phyloP scores from a whole-genome alignment of 2,113 vertebrate genomes.

The Calonectris borealis region DNA sequence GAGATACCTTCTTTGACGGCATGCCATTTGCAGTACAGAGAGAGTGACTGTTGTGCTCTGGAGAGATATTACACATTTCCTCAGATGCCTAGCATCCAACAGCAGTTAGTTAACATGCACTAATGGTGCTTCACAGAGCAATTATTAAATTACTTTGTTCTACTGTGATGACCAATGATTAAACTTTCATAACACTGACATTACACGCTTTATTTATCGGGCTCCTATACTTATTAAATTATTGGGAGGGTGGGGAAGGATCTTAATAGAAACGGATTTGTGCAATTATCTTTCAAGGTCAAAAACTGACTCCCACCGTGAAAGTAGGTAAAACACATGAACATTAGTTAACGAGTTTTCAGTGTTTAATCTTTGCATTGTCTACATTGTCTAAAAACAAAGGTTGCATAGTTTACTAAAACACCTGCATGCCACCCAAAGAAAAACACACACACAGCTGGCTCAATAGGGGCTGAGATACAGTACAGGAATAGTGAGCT shows the following conservation, averaged over 20 bases:
- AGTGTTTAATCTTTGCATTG: not conserved
- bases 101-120: constrained; percentile 7
- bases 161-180: constrained; percentile 32
- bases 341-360: not conserved
- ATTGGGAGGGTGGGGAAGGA: not conserved
- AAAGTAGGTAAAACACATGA: not conserved
- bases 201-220: constrained; percentile 20
- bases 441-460: not conserved
- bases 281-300: constrained; percentile 46
- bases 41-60: not conserved
- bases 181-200: constrained; percentile 30
- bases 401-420: not conserved
- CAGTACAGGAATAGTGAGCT: not conserved
- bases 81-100: not conserved
- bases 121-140: not conserved
- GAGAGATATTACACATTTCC: not conserved
- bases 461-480: not conserved
- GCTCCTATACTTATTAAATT: constrained; percentile 31
- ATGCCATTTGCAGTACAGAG: not conserved
- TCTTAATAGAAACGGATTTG: not conserved
- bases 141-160: constrained; percentile 58
- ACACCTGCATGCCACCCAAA: not conserved
- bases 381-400: not conserved
- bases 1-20: not conserved
- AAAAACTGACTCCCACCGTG: not conserved